Base-by-base conservation (phyloP, 37 sponge, comb jelly and placozoan genomes). In the Ianthella basta region DNA sequence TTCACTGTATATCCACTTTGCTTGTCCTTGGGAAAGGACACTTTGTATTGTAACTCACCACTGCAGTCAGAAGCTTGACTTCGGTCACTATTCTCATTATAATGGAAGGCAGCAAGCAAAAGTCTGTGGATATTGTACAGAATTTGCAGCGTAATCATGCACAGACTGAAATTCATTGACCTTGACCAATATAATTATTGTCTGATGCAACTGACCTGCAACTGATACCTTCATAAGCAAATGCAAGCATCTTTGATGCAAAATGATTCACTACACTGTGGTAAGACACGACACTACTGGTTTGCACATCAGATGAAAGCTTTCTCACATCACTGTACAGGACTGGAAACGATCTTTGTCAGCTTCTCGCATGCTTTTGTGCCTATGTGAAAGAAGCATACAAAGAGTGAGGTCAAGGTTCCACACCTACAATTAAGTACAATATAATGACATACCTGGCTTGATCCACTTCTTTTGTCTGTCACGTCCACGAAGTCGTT, bases 181-280 rank as follows among this genome's bases (percentile, higher is more conserved):
- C 14, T 27, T 24, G 68, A n/a, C 19, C 23, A n/a, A 27, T 66
- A 66, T 24, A 66, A 25, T 25, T 15, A 13, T 24, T 24, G 23
- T 14, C 14, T 66, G 36, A 20, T 21, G 5, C 8, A 6, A 33
- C 72, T 13, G 1, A 70, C 72, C 72, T 29, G 56, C 80, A 25
- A 24, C 21, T 14, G 55, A 78, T 78, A 44, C 89, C 89, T 56
- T 85, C 36, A 41, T 92, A 88, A 20, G 84, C 63, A 74, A 88
- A 92, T 19, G 86, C 83, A 4, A 59, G 37, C 20, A 81, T 63
- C 41, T 92, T 88, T 72, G 89, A 89, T 29, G 92, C 92, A 88
- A 88, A 88, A 33, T 88, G 86, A 64, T 53, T 88, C 4, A 88
- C 35, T 8, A 92, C 83, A 85, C 87, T 92, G 59, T 88, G 89